Evolutionary conservation across 2,113 vertebrate genomes (phyloP), one percentile per base, ranked within the genome.

Genomic region (Illadopsis cleaveri): DNA sequence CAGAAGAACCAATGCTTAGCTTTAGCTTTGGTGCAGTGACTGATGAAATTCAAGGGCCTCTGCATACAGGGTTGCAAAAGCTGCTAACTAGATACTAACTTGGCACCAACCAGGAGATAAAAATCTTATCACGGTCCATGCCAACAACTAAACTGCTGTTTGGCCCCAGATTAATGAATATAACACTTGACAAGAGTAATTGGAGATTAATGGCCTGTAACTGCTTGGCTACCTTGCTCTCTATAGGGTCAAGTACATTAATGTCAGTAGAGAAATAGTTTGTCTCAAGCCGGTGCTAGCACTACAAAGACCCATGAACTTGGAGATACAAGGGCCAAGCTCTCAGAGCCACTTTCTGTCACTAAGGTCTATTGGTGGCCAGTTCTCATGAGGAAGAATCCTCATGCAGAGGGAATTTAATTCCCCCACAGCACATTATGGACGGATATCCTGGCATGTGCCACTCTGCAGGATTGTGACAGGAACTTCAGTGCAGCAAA

Each of bases 161-260:
- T 92, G 72, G 80, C 53, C 51, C 72, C 15, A 23, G 37, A 88
- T 82, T 86, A 94, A 92, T 68, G 54, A 90, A 79, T 28, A 42
- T 11, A 86, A 75, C 27, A 90, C n/a, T 48, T 53, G 60, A 89
- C 79, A 93, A 83, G 45, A 87, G 24, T 64, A 85, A 82, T 17
- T 85, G 66, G 62, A 90, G 87, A 95, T 93, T 95, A 92, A 94
- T 56, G 80, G 77, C 40, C 90, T 76, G 60, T 84, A 92, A 90
- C 90, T 75, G 68, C 92, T 73, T 60, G 56, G 45, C 40, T 76
- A 96, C 71, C 68, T 86, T 56, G 51, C 31, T 83, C 51, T 89
- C 64, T 18, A 15, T 1, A 83, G 90, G 82, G 79, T 95, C 93
- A 96, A 89, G 82, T 57, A 65, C 64, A 68, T 84, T 60, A 92